Evolutionary conservation across 1,140 invertebrate genomes (phyloP).

Genomic region (Dendrolimus kikuchii): DNA sequence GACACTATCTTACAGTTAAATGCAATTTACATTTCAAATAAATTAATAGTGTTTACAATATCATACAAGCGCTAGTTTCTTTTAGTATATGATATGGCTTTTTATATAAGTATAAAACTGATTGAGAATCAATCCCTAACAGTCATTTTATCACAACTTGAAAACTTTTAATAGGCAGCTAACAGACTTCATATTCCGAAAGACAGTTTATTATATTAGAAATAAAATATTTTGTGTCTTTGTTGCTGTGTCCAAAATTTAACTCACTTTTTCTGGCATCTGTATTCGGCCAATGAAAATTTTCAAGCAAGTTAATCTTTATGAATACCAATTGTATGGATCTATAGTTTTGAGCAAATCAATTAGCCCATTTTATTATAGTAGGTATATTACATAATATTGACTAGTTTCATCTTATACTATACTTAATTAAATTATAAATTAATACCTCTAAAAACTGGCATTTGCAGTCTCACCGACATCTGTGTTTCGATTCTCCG

Average conservation of each 20-base stretch:
- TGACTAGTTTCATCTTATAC: conserved; percentile 61
- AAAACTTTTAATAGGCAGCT: conserved; percentile 8
- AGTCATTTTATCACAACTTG: conserved; percentile 51
- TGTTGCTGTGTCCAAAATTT: not conserved
- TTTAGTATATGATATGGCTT: conserved; percentile 67
- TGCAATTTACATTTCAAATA: conserved; percentile 69
- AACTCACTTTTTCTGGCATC: no score
- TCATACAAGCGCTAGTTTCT: conserved; percentile 63
- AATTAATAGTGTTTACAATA: conserved; percentile 65
- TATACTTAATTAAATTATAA: conserved; percentile 29
- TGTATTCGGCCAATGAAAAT: no score
- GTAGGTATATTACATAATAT: conserved; percentile 12
- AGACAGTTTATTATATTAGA: not conserved
- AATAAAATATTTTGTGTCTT: not conserved
- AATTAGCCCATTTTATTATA: conserved; percentile 40
- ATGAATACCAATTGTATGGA: not conserved
- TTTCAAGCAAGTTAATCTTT: no score
- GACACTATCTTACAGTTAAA: conserved; percentile 64
- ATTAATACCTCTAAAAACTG: conserved; percentile 49
- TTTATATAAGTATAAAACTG: conserved; percentile 49
- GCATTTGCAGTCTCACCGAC: conserved; percentile 54
- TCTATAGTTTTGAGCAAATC: conserved; percentile 39
- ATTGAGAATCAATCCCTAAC: conserved; percentile 38
- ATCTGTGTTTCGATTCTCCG: conserved; percentile 23
- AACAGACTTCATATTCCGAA: conserved; percentile 2